phyloP scores from a whole-genome alignment of 2,888 invertebrate species.

The Zaprionus obscuricornis region DNA sequence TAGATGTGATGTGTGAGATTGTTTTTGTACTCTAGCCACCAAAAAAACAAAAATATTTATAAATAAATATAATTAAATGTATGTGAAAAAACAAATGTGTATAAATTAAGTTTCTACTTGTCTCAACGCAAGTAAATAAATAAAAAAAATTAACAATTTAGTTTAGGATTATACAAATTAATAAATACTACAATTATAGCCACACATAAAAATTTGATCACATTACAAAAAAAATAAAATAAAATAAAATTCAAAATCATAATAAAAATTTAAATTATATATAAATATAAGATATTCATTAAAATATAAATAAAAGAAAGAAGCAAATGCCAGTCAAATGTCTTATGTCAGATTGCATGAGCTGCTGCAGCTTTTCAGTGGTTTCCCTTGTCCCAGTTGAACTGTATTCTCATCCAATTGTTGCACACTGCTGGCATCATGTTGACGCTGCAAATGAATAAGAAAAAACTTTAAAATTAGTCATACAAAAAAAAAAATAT shows the following conservation, averaged over 20 bases:
- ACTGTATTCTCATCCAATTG: slow-evolving; percentile 87
- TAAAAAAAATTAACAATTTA: slow-evolving; percentile 46
- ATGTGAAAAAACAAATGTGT: slow-evolving; percentile 48
- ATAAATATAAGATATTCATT: slow-evolving; percentile 67
- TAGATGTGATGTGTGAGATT: slow-evolving; percentile 58
- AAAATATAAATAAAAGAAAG: slow-evolving; percentile 48
- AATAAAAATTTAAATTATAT: slow-evolving; percentile 53
- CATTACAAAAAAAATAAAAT: slow-evolving; percentile 45
- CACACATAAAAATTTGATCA: slow-evolving; percentile 68
- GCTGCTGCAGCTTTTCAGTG: slow-evolving; percentile 87
- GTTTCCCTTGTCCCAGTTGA: slow-evolving; percentile 88
- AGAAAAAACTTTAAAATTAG: neutral
- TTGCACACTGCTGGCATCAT: slow-evolving; percentile 87
- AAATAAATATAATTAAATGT: slow-evolving; percentile 39
- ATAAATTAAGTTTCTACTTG: slow-evolving; percentile 50
- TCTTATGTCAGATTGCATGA: slow-evolving; percentile 84
- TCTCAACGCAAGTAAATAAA: slow-evolving; percentile 33
- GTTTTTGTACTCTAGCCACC: slow-evolving; percentile 74
- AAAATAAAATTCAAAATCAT: neutral
- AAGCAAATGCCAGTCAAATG: slow-evolving; percentile 7
- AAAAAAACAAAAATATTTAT: slow-evolving; percentile 45
- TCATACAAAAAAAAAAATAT: neutral
- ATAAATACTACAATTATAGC: slow-evolving; percentile 70
- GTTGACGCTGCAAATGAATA: slow-evolving; percentile 87
- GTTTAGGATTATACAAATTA: slow-evolving; percentile 43